phyloP scores from a whole-genome alignment of 2,888 invertebrate genomes.

The Caenorhabditis wallacei region DNA sequence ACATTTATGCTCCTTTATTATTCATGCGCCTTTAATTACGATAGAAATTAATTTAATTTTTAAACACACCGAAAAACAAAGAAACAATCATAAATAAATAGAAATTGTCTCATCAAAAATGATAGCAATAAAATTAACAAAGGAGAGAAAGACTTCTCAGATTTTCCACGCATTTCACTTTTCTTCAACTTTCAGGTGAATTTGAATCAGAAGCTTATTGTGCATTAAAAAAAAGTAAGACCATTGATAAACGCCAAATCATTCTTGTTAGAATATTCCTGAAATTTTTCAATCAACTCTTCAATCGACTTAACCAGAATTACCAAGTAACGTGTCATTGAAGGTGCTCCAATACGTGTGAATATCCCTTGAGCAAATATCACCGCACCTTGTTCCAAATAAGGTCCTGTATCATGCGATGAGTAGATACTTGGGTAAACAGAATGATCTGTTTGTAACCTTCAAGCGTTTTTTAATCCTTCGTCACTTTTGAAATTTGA shows the following conservation, averaged over 20 bases:
- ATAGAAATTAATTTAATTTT: no score
- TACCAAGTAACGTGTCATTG: conserved; percentile 37
- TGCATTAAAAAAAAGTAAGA: no score
- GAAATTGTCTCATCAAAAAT: no score
- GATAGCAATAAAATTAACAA: no score
- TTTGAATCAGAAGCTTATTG: no score
- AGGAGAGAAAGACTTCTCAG: no score
- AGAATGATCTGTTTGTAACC: conserved; percentile 50
- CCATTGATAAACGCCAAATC: neutral
- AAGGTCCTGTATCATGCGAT: conserved; percentile 51
- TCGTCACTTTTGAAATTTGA: neutral
- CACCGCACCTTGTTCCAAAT: conserved; percentile 52
- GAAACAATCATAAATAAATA: no score
- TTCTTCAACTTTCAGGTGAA: no score
- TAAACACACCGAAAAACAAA: neutral
- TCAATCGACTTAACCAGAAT: neutral
- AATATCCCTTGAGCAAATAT: conserved; percentile 38
- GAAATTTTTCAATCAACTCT: neutral
- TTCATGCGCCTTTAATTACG: conserved; percentile 31
- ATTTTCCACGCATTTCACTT: no score
- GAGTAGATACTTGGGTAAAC: conserved; percentile 51
- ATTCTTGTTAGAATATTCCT: neutral
- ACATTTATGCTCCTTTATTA: conserved; percentile 25
- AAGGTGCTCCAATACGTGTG: conserved; percentile 27
- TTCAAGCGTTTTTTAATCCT: conserved; percentile 45